Base-by-base conservation (phyloP, 2,888 invertebrate species). In the Parochlus steinenii region DNA sequence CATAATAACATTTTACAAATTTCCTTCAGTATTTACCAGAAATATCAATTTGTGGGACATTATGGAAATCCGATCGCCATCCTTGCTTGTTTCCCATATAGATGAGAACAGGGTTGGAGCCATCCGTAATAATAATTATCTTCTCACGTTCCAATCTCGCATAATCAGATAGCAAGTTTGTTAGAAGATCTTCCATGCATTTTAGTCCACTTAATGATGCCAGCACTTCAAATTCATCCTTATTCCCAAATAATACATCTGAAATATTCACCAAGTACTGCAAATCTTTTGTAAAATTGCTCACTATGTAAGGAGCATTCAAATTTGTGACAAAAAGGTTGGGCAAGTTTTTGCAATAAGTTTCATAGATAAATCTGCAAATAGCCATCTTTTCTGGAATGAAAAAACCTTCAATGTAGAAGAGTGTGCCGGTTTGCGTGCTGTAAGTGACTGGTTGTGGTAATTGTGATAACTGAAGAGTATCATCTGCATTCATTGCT, bases 331-430 rank as follows among this genome's bases (percentile, higher is more conserved):
- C 62, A 38, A 70, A 49, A 6, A 55, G 38, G 46, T 47, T 64
- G 40, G 49, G 47, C 27, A 42, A 54, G 7, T 50, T 44, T 6
- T 50, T 46, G 29, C 63, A 56, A 39, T 58, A 54, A 18, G 61
- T 48, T 10, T 58, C 47, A 27, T 63, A 45, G 19, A 69, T 51
- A 43, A 58, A 55, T 24, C 55, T 46, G 5, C 62, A 60, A 4
- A 61, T 55, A 16, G 58, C 54, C 20, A 51, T 48, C 16, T 67
- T 56, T 16, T 66, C 55, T 1, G 65, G 62, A 28, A 71, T 47
- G 47, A 71, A 71, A 49, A 65, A 71, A 5, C 67, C 69, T 51
- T 70, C 70, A 34, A 71, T 53, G 42, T 69, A 69, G 20, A 67
- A 47, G n/a, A n/a, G n/a, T n/a, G n/a, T n/a, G n/a, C n/a, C n/a